Evolutionary conservation across 2,888 invertebrate genomes (phyloP), one percentile per base, ranked within the genome.

Genomic region (Oligia fasciuncula): DNA sequence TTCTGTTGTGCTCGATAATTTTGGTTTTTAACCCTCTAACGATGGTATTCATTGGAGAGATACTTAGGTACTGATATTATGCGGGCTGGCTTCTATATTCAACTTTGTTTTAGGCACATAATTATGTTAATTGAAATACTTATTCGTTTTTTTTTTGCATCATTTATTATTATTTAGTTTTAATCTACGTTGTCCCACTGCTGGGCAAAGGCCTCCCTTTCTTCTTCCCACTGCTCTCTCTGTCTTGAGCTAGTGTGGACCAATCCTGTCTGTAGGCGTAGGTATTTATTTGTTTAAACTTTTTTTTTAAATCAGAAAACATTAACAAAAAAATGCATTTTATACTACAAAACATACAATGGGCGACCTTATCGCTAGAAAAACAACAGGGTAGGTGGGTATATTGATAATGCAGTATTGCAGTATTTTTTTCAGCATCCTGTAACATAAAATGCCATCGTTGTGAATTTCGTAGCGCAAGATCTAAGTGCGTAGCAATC

Each of bases 1-100:
- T 83, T 77, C 86, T 76, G 75, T 79, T 83, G 77, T 78, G 79
- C 67, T 68, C 69, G 83, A 82, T 88, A 60, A 87, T 73, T 85
- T 85, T 74, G 67, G n/a, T 72, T 67, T 80, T 76, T 43, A 74
- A 19, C 29, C 35, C 40, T 71, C 51, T 72, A 65, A 74, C 60
- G 74, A 69, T 3, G 51, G 14, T 66, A 82, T 85, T 82, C 72
- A 40, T 62, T 14, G 40, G 46, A 29, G 9, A 35, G 5, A 65
- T 35, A 60, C 43, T 8, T n/a, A n/a, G n/a, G n/a, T 29, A 73
- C 11, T 35, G 13, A n/a, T 35, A 3, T 19, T 35, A 3, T 19
- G 17, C 5, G 9, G 11, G 51, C 35, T 68, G 62, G 62, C 9
- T 29, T 43, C 14, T 17, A 23, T 62, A 23, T 54, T 63, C 13